Evolutionary conservation across 1,140 invertebrate species (phyloP), one percentile per base, ranked within the genome.

Genomic region (Himalopsyche phryganea): DNA sequence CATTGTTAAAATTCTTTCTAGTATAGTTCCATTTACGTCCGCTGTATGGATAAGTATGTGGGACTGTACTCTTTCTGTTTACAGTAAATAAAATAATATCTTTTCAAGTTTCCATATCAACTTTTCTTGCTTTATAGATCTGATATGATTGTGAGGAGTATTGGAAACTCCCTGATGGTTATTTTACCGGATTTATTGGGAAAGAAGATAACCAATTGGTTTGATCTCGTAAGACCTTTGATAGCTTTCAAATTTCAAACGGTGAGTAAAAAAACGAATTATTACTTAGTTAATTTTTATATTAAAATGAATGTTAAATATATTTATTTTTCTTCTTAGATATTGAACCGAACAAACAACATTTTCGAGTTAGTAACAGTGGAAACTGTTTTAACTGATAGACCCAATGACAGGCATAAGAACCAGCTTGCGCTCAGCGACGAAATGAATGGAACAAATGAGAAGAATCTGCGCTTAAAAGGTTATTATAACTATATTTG

Each of bases 191-290:
- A 94, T 68, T 72, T 94, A 6, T 76, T 93, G 28, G 90, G 91
- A 6, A 91, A 92, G 69, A 90, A 89, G 66, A 85, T 98, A n/a
- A 91, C 88, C 0, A 87, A 94, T 58, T 89, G 89, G 80, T 98
- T 98, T 68, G 88, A 92, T 68, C 71, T 98, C 9, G 87, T 93
- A 7, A 81, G 94, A 60, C 96, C 96, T 0, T 76, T 96, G 4
- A 94, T 97, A 65, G 87, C 92, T 1, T 97, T 97, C 70, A 93
- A 91, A 67, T 98, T 96, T 81, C 84, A 91, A 73, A 92, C 90
- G 67, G 94, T 97, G 82, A 88, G 86, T 81, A 60, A 50, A 9
- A 32, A 9, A 7, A 17, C 6, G 6, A 46, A 13, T 42, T 6
- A 14, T 14, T 9, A 9, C 6, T 42, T 42, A 6, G n/a, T n/a